Percentiles rank a stretch among this genome's conserved stretches.
Evolutionary conservation across 2,888 invertebrate genomes (phyloP).

Genomic region (Lordiphosa andalusiaca): DNA sequence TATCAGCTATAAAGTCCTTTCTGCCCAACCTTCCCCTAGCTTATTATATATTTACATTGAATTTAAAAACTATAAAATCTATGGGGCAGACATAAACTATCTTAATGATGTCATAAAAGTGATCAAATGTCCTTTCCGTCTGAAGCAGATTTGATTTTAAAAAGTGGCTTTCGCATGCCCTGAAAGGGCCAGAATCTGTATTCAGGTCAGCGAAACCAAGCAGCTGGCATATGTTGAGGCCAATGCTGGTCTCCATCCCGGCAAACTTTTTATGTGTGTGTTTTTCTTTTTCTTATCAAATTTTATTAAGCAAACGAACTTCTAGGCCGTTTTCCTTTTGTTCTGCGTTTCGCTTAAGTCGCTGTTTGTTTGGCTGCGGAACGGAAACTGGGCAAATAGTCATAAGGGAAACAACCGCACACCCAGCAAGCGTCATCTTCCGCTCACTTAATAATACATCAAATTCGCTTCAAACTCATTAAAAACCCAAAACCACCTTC

Average conservation of each 20-base stretch:
- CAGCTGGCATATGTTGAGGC: slow-evolving; percentile 2
- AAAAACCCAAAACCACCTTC: not conserved
- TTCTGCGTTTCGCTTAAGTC: slow-evolving; percentile 13
- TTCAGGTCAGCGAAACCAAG: slow-evolving; percentile 6
- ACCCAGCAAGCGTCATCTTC: slow-evolving; percentile 38
- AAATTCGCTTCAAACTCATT: slow-evolving; percentile 22
- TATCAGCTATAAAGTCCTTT: no score
- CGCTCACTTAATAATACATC: slow-evolving; percentile 37
- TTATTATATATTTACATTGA: no score
- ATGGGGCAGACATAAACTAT: no score
- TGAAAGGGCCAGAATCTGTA: slow-evolving; percentile 3
- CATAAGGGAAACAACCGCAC: slow-evolving; percentile 39
- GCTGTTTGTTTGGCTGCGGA: slow-evolving; percentile 19
- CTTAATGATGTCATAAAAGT: no score
- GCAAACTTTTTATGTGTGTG: not conserved
- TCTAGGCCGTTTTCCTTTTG: slow-evolving; percentile 34
- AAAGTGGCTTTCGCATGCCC: not conserved
- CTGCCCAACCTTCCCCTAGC: no score
- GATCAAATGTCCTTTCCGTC: not conserved
- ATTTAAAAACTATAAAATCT: no score
- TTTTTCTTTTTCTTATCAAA: slow-evolving; percentile 28
- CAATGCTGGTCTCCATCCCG: not conserved
- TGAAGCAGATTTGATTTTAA: slow-evolving; percentile 11
- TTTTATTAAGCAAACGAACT: slow-evolving; percentile 41
- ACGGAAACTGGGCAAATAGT: slow-evolving; percentile 38